A percentile compares a stretch with the other conserved stretches of the same genome.
Evolutionary conservation across 2,888 invertebrate genomes (phyloP).

Genomic region (Eremobia ochroleuca): DNA sequence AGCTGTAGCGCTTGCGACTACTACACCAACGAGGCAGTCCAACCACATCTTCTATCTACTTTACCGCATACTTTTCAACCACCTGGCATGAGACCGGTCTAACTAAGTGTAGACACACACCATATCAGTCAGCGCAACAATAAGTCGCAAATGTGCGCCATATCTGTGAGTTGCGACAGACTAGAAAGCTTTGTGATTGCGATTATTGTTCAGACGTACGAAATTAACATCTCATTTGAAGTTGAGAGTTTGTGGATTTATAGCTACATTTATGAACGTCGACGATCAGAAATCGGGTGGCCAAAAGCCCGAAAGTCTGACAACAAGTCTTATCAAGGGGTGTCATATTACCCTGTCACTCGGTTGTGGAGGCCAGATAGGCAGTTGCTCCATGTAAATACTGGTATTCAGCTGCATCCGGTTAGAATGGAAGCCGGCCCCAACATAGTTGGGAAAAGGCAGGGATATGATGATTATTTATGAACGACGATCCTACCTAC

Average conservation of each 20-base stretch:
- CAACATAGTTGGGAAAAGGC: too few relatives aligned
- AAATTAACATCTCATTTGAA: neutral
- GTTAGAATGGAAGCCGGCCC: too few relatives aligned
- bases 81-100: slow-evolving; percentile 20
- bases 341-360: too few relatives aligned
- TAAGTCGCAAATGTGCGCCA: slow-evolving; percentile 44
- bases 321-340: too few relatives aligned
- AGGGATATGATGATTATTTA: too few relatives aligned
- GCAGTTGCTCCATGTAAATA: too few relatives aligned
- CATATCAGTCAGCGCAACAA: slow-evolving; percentile 37
- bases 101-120: slow-evolving; percentile 19
- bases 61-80: neutral
- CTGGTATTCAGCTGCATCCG: too few relatives aligned
- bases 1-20: neutral
- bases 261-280: too few relatives aligned
- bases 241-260: neutral
- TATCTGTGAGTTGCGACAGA: slow-evolving; percentile 52
- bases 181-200: slow-evolving; percentile 45
- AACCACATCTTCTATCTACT: neutral
- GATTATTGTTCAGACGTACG: slow-evolving; percentile 45
- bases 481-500: neutral
- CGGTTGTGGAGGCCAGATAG: too few relatives aligned
- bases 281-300: neutral
- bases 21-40: neutral
- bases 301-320: too few relatives aligned